Base-by-base conservation (phyloP, 2,797 vertebrate genomes). In the Rhinichthys osculus region DNA sequence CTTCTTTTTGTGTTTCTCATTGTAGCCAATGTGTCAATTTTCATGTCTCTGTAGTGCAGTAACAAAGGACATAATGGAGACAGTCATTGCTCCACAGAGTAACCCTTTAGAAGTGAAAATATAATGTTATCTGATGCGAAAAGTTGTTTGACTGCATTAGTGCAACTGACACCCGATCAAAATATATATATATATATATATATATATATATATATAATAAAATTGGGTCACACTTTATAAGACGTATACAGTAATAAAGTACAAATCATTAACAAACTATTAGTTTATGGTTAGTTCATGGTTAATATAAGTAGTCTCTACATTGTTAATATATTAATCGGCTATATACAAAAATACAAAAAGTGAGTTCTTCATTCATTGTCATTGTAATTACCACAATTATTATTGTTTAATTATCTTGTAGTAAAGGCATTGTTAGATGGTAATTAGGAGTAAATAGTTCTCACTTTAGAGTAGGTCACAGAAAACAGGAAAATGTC, bases 1-100 rank as follows among this genome's bases (percentile, higher is more conserved):
- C 19, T 64, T n/a, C 38, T 54, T 40, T 38, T 23, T 70, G 47
- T 77, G 47, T 72, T 72, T 64, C 19, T 71, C 59, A 73, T 81
- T 81, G 81, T 82, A 69, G 47, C 33, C 21, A 77, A 54, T 30
- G 82, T 44, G 30, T 67, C 77, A 54, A 54, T 84, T 73, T 57
- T 21, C 27, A 23, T 50, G 30, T 35, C 50, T 67, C 5, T 82
- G n/a, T 85, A 40, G 30, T n/a, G 27, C 52, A 71, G 76, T 85
- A 86, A 73, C 54, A 69, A 30, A 64, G 44, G 57, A 7, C 23
- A 73, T 70, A 66, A 76, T 83, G 9, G 21, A 76, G 72, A 67
- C 44, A 78, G 14, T 17, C 35, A n/a, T 40, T 54, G 73, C 30
- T 35, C 30, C 54, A 40, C 35, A 42, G 54, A 17, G 7, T 42